phyloP scores from a whole-genome alignment of 2,888 invertebrate species.

The Acronicta aceris region DNA sequence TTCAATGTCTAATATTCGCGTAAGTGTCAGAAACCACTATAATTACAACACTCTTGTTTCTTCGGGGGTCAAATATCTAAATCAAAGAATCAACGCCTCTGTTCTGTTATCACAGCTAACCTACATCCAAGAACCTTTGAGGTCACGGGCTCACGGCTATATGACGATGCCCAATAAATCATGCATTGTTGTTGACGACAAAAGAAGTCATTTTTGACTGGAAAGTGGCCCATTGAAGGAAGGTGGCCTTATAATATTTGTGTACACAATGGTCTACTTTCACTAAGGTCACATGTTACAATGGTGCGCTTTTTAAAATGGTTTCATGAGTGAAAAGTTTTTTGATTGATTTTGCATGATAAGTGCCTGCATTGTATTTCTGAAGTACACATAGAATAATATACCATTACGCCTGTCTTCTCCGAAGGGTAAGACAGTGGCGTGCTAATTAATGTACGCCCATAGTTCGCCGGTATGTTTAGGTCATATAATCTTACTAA shows the following conservation, averaged over 20 bases:
- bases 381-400: no score
- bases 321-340: constrained; percentile 12
- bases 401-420: no score
- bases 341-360: neutral
- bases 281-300: constrained; percentile 55
- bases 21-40: no score
- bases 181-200: constrained; percentile 82
- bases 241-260: constrained; percentile 69
- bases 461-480: no score
- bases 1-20: no score
- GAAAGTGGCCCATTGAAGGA: constrained; percentile 77
- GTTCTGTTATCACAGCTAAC: constrained; percentile 22
- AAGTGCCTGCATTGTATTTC: neutral
- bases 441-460: no score
- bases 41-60: no score
- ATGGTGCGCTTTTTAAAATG: constrained; percentile 40
- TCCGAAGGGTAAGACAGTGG: no score
- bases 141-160: constrained; percentile 65
- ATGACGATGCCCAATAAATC: constrained; percentile 74
- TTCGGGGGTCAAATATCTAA: no score
- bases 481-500: no score
- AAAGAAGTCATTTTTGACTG: constrained; percentile 85
- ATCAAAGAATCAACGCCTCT: constrained; percentile 22
- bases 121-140: constrained; percentile 58
- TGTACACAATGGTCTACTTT: constrained; percentile 56